Conservation (phyloP, 2,888 invertebrate genomes). For the Agrochola macilenta region DNA sequence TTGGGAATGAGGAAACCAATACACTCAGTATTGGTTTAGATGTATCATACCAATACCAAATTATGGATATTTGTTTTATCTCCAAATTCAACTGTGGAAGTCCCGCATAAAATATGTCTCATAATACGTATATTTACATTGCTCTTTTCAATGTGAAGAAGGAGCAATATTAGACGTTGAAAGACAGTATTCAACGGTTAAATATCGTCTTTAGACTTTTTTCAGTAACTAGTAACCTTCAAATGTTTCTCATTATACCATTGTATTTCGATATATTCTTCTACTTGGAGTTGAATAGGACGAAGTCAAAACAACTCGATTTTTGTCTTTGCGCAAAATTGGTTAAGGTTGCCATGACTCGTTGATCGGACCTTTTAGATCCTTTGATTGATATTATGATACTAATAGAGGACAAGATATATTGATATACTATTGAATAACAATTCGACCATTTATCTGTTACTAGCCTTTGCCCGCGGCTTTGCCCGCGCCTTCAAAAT, state of each 20-base stretch:
- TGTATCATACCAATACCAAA: background rate
- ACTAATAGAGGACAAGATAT: conserved; percentile 24
- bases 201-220: background rate
- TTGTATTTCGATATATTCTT: background rate
- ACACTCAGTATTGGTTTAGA: background rate
- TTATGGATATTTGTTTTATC: background rate
- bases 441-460: conserved; percentile 1
- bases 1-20: conserved; percentile 47
- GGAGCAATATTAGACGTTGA: background rate
- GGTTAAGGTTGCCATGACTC: background rate
- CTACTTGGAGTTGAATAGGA: background rate
- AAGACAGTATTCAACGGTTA: background rate
- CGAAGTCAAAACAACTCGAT: background rate
- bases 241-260: background rate
- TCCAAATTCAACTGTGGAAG: background rate
- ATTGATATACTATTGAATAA: conserved; percentile 23
- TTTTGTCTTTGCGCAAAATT: background rate
- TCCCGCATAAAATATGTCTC: background rate
- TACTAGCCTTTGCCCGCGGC: background rate
- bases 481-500: no score
- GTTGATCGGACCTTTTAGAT: conserved; percentile 9
- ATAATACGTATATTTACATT: no score
- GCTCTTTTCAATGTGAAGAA: background rate
- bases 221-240: conserved; percentile 1
- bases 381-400: conserved; percentile 19